Conservation (phyloP, 2,113 vertebrate species). For the Serinus canaria region DNA sequence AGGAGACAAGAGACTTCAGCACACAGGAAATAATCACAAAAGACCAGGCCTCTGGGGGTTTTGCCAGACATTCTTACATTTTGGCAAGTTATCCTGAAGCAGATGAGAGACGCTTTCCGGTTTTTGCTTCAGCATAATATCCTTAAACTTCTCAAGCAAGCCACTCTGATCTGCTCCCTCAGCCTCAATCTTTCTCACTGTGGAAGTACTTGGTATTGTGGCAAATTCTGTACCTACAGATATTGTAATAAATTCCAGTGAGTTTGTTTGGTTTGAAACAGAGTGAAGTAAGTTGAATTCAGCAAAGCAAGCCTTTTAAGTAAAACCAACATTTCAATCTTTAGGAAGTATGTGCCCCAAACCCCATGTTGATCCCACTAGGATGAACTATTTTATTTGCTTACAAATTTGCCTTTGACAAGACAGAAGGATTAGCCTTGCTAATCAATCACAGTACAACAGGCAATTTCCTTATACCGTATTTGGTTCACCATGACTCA, state of each 20-base stretch:
- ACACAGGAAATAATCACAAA: background rate
- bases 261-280: background rate
- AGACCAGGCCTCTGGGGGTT: background rate
- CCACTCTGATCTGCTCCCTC: conserved; percentile 48
- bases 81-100: conserved; percentile 93
- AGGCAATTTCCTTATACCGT: background rate
- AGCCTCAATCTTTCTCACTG: conserved; percentile 19
- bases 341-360: background rate
- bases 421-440: background rate
- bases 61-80: conserved; percentile 73
- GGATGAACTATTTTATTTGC: background rate
- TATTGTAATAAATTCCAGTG: background rate
- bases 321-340: background rate
- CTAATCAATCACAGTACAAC: background rate
- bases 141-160: conserved; percentile 81
- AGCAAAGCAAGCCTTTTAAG: background rate
- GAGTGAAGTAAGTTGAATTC: background rate
- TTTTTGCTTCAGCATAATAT: conserved; percentile 85
- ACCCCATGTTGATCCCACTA: background rate
- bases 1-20: background rate
- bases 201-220: conserved; percentile 59
- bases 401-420: rapidly evolving
- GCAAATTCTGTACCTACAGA: conserved; percentile 74
- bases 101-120: conserved; percentile 89
- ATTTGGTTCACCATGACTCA: background rate